Evolutionary conservation across 2,888 invertebrate species (phyloP), one percentile per base, ranked within the genome.

Genomic region (Callimorpha dominula): DNA sequence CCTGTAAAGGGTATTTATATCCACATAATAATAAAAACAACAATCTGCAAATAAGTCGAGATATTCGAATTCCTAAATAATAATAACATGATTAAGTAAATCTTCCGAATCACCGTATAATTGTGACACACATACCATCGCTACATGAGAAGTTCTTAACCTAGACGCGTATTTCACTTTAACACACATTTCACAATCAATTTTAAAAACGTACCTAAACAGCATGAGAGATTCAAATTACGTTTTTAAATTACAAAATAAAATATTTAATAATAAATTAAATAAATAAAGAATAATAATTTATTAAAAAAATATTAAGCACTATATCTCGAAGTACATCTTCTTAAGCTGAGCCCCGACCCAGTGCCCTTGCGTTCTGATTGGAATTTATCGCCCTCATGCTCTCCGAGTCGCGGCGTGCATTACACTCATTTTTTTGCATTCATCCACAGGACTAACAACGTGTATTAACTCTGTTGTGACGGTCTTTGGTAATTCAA

Each of bases 311-410:
- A 74, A 74, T 43, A 50, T 54, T 4, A 42, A 52, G 54, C 42
- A 15, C 63, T 49, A 65, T 5, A 70, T 64, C 20, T 68, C 52
- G 68, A 63, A 65, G 70, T 68, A 62, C 75, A 76, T 77, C 74
- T 71, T 82, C 89, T 91, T 91, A 91, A 91, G 81, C 84, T 81
- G 83, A 79, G 78, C 81, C 79, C 81, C 92, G 94, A 93, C 93
- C 94, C 83, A 93, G 90, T 94, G 94, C 93, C 94, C 93, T 93
- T 85, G 80, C 80, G 81, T 79, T 81, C 89, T 93, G 94, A 94
- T 94, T 92, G 94, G 92, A 92, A 94, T 94, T 94, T 94, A 94
- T 94, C 90, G 93, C 90, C 88, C 88, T 85, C 84, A 83, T 87
- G 89, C 89, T 86, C 88, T 89, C 89, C 88, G 89, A 89, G 88